Percentiles rank a stretch among this genome's conserved stretches.
These are phyloP conservation scores for Arrhamphus sclerolepis DNA, from an alignment of 2,797 vertebrate species.

Conservation along the genomic window DNA sequence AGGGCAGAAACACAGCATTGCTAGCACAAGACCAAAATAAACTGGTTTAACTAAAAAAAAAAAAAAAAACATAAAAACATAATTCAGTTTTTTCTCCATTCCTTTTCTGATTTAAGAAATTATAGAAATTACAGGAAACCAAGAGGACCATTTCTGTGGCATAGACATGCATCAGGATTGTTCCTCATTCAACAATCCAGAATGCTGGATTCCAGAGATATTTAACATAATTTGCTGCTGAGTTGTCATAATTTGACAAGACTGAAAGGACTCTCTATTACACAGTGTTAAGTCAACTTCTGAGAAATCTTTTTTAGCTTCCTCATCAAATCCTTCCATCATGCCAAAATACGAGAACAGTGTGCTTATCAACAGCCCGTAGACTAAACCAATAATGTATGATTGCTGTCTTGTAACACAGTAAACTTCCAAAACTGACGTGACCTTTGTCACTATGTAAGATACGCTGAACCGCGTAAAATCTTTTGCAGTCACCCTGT, in stretches of 20 bases:
- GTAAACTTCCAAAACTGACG: conserved; percentile 4
- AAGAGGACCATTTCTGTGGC: neutral
- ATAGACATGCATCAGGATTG: neutral
- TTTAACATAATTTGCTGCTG: conserved; percentile 1
- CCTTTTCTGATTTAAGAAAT: too few species aligned
- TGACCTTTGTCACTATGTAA: conserved; percentile 17
- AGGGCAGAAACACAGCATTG: too few species aligned
- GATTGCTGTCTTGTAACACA: conserved; percentile 5
- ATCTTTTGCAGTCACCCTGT: conserved; percentile 12
- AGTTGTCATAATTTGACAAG: conserved; percentile 8
- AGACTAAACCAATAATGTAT: conserved; percentile 7
- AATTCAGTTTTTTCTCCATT: too few species aligned
- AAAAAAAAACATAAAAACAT: too few species aligned
- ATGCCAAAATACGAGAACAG: neutral
- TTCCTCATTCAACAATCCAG: conserved; percentile 2
- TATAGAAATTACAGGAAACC: neutral
- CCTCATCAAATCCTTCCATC: neutral
- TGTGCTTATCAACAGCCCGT: conserved; percentile 5
- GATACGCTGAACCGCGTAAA: conserved; percentile 8
- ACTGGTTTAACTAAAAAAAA: too few species aligned
- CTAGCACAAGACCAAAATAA: too few species aligned
- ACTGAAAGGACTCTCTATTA: neutral
- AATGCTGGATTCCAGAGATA: conserved; percentile 2
- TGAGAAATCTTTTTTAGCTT: conserved; percentile 12
- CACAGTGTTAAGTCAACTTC: conserved; percentile 6